phyloP scores from a whole-genome alignment of 2,113 vertebrate species.

The Acrocephalus arundinaceus region DNA sequence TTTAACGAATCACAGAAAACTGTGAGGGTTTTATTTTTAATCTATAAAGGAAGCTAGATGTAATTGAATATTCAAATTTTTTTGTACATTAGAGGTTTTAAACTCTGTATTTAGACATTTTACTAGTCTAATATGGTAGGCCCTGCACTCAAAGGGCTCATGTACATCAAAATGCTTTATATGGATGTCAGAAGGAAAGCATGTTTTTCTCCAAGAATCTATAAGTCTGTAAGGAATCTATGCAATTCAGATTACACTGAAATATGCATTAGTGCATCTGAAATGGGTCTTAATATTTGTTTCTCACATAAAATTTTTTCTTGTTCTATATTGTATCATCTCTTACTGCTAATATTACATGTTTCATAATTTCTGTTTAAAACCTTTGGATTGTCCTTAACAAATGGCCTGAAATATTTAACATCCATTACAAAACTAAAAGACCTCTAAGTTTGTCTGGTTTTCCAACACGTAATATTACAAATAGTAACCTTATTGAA shows the following conservation, averaged over 20 bases:
- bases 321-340: not conserved
- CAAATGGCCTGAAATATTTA: not conserved
- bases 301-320: not conserved
- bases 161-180: not conserved
- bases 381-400: not conserved
- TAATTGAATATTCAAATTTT: not conserved
- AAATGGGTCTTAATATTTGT: not conserved
- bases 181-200: not conserved
- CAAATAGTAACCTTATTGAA: not conserved
- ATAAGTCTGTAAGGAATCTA: not conserved
- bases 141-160: not conserved
- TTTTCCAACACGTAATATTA: not conserved
- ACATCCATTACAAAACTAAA: not conserved
- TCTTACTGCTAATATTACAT: not conserved
- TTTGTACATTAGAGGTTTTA: not conserved
- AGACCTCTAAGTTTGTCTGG: not conserved
- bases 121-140: not conserved
- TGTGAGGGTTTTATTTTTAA: not conserved
- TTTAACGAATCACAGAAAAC: not conserved
- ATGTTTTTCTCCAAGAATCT: not conserved
- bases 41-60: not conserved
- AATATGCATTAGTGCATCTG: not conserved
- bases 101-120: not conserved
- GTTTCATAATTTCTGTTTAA: not conserved
- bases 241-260: not conserved